These are phyloP conservation scores for Ceuthmochares aereus DNA, from an alignment of 2,113 vertebrate genomes.

Conservation along the genomic window DNA sequence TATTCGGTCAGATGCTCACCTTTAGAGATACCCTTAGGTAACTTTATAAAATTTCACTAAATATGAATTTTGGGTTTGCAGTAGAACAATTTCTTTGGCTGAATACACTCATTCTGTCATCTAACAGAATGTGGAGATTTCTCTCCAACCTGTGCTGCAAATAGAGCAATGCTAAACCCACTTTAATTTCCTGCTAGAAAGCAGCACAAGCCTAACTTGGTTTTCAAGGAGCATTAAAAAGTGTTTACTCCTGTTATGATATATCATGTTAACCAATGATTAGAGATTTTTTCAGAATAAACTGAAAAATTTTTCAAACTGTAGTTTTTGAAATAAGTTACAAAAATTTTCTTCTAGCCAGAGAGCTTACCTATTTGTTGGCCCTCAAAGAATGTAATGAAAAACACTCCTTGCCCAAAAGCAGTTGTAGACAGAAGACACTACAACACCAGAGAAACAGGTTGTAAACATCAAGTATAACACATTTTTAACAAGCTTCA, in stretches of 20 bases:
- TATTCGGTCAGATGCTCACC: not conserved
- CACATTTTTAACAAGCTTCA: fast-evolving
- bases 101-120: not conserved
- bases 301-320: not conserved
- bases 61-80: not conserved
- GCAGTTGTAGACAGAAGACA: constrained; percentile 79
- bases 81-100: not conserved
- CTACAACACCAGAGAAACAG: constrained; percentile 29
- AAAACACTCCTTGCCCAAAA: constrained; percentile 80
- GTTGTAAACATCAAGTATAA: not conserved
- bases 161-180: not conserved
- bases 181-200: not conserved
- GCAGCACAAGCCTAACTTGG: not conserved
- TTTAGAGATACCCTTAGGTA: not conserved
- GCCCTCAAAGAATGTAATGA: constrained; percentile 76
- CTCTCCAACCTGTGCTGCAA: not conserved
- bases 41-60: not conserved
- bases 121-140: not conserved
- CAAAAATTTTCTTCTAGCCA: not conserved
- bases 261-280: not conserved
- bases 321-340: not conserved
- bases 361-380: constrained; percentile 76
- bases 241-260: not conserved
- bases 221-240: not conserved
- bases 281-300: not conserved